A percentile compares a stretch with the other conserved stretches of the same genome.
Conservation (phyloP, 2,797 vertebrate genomes). For the Trematomus bernacchii region DNA sequence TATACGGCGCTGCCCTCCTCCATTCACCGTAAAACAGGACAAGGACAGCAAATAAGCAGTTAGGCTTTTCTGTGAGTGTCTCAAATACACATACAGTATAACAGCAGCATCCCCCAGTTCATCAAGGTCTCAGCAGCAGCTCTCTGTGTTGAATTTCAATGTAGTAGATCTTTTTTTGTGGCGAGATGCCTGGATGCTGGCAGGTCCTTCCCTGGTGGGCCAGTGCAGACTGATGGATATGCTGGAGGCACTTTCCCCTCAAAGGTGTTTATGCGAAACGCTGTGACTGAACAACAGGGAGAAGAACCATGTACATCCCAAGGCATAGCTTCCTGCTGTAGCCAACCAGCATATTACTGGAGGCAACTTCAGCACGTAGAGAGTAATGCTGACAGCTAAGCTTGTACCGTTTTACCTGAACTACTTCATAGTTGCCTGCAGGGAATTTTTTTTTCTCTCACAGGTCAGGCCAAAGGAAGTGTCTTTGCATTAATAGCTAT, state of each 20-base stretch:
- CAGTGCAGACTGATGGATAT: conserved; percentile 52
- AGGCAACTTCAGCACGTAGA: conserved; percentile 45
- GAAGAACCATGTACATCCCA: conserved; percentile 46
- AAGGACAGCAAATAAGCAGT: conserved; percentile 44
- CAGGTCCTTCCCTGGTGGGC: conserved; percentile 54
- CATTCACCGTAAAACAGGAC: conserved; percentile 38
- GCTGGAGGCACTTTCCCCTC: conserved; percentile 54
- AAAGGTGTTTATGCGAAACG: conserved; percentile 56
- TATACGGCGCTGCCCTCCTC: conserved; percentile 9
- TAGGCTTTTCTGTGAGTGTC: conserved; percentile 35
- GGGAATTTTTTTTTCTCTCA: not conserved
- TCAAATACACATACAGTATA: conserved; percentile 11
- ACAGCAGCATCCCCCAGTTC: conserved; percentile 31
- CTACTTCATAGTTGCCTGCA: conserved; percentile 8
- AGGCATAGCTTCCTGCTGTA: conserved; percentile 37
- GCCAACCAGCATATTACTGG: conserved; percentile 42
- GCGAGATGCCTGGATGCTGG: conserved; percentile 54
- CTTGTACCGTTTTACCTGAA: conserved; percentile 29
- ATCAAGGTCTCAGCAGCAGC: conserved; percentile 40
- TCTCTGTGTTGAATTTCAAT: conserved; percentile 50
- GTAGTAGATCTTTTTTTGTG: conserved; percentile 40
- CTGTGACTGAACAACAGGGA: conserved; percentile 54
- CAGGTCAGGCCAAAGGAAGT: not conserved
- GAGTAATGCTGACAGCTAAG: conserved; percentile 29
- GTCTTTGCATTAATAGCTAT: not conserved